Evolutionary conservation across 2,888 invertebrate species (phyloP), one percentile per base, ranked within the genome.

Genomic region (Nysson spinosus): DNA sequence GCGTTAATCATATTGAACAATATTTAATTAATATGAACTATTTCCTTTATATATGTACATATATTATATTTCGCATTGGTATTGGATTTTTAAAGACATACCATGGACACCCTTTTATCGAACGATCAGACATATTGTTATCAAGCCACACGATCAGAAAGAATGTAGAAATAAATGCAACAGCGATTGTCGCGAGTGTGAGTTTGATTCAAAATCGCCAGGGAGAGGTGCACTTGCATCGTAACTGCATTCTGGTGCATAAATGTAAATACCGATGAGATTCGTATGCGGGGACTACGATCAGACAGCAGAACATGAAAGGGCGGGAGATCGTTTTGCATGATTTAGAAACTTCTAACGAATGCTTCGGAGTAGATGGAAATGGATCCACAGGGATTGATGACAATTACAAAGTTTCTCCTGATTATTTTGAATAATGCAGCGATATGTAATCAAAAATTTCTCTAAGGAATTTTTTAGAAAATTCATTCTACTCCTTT

Each of bases 201-300:
- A 43, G 54, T 32, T 55, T 34, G 51, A 24, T 30, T 52, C 37
- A 14, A 28, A 57, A 39, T 26, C 49, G 22, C 34, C 24, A 9
- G n/a, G 12, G 30, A 26, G 35, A 58, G 40, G 34, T 61, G 32
- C 17, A 28, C 22, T 20, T 12, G 14, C 20, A 37, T 7, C 16
- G 7, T 49, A 71, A 65, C 44, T 40, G 35, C 42, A 70, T 55
- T 34, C 17, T n/a, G 19, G 19, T 14, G 32, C 30, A 49, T 30
- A 52, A 52, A 60, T 60, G 30, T 43, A 63, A 60, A 60, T 51
- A 40, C 16, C 17, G 7, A 11, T 6, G 26, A 6, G 7, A n/a
- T 6, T 11, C n/a, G n/a, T 24, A 17, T 12, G n/a, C 12, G 19
- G 12, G 11, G 26, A 43, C n/a, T 16, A 17, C 5, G n/a, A n/a